Evolutionary conservation across 2,113 vertebrate species (phyloP).

Genomic region (Xiphophorus hellerii): DNA sequence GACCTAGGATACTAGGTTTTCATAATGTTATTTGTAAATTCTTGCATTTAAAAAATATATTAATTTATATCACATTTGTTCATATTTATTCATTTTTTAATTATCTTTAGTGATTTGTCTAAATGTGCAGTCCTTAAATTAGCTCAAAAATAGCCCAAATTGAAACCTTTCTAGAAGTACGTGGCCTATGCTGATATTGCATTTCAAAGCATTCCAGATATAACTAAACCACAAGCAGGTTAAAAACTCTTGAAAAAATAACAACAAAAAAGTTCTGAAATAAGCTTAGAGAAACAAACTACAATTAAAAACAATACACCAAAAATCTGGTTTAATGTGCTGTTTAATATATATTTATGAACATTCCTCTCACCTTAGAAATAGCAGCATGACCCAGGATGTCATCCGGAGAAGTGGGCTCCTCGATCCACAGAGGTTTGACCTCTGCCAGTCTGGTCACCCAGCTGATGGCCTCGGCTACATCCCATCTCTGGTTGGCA

Average conservation of each 20-base stretch:
- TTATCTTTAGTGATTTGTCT: no score
- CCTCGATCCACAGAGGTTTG: slow-evolving; percentile 84
- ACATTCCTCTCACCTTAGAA: slow-evolving; percentile 73
- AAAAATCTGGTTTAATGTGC: no score
- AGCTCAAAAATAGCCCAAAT: no score
- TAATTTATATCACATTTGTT: no score
- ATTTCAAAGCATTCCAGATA: background rate
- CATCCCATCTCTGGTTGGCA: slow-evolving; percentile 86
- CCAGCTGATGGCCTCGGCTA: slow-evolving; percentile 81
- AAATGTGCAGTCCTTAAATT: no score
- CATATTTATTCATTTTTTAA: no score
- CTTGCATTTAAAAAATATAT: no score
- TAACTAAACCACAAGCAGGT: background rate
- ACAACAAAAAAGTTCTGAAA: background rate
- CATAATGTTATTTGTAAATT: no score
- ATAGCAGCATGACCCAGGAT: slow-evolving; percentile 83
- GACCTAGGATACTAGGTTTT: no score
- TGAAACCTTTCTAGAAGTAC: no score
- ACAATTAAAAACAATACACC: background rate
- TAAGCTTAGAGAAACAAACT: background rate
- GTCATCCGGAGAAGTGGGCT: slow-evolving; percentile 85
- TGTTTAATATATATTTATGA: no score
- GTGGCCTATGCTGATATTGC: background rate
- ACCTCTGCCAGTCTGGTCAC: slow-evolving; percentile 81
- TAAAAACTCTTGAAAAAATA: background rate